Conservation (phyloP, 2,797 vertebrate genomes). For the Enteromius argenteus region DNA sequence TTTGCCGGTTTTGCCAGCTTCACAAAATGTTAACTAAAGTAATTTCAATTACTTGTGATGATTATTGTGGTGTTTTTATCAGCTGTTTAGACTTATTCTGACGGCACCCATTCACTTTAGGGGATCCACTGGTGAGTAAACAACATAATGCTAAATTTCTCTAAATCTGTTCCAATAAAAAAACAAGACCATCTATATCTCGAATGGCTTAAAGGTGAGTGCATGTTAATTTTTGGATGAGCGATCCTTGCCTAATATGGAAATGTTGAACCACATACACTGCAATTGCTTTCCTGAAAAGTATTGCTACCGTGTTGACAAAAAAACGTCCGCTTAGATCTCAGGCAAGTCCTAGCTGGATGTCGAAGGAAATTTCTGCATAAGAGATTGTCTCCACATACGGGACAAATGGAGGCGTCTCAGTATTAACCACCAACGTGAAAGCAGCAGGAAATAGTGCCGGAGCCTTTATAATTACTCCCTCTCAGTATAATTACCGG, state of each 20-base stretch:
- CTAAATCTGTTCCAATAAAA: neutral
- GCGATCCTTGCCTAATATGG: neutral
- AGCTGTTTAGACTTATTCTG: neutral
- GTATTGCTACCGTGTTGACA: neutral
- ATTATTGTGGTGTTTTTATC: neutral
- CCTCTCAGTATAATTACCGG: slow-evolving; percentile 52
- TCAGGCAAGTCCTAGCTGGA: neutral
- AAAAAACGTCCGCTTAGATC: neutral
- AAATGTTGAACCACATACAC: neutral
- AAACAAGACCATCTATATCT: neutral
- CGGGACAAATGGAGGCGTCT: slow-evolving; percentile 41
- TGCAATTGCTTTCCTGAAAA: neutral
- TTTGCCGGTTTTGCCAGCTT: too few species aligned
- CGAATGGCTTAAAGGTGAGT: neutral
- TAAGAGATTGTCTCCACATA: neutral
- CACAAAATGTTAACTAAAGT: neutral
- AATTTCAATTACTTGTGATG: neutral
- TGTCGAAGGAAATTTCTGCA: neutral
- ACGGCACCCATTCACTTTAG: neutral
- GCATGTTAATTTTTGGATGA: neutral
- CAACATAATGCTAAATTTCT: neutral
- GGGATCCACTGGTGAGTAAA: neutral
- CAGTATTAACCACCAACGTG: slow-evolving; percentile 54
- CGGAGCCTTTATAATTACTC: slow-evolving; percentile 53
- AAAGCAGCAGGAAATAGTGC: slow-evolving; percentile 52